Evolutionary conservation across 2,797 vertebrate species (phyloP).

Genomic region (Aphelocoma californica): DNA sequence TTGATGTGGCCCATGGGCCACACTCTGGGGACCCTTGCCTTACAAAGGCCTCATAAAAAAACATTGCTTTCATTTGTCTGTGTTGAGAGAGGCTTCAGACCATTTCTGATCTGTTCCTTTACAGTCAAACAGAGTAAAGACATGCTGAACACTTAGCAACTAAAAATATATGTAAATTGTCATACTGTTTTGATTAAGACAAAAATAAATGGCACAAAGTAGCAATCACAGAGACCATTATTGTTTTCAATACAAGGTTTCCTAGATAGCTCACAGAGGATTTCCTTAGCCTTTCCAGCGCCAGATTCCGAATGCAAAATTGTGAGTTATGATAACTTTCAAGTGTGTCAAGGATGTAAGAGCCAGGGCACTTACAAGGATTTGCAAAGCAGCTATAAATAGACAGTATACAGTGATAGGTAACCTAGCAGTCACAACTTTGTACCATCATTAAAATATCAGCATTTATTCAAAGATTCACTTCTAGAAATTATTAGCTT

Average conservation of each 20-base stretch:
- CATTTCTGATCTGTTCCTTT: not conserved
- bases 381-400: not conserved
- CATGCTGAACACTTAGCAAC: not conserved
- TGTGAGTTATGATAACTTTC: not conserved
- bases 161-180: not conserved
- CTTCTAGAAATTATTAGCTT: not conserved
- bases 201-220: not conserved
- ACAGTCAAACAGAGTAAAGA: not conserved
- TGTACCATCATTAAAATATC: not conserved
- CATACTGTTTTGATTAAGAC: not conserved
- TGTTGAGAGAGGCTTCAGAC: not conserved
- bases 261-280: not conserved
- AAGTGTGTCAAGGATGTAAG: not conserved
- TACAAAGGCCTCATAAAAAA: not conserved
- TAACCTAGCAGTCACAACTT: not conserved
- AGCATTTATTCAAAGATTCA: not conserved
- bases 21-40: not conserved
- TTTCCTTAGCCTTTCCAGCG: not conserved
- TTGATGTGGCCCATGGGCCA: not conserved
- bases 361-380: not conserved
- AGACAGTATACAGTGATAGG: not conserved
- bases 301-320: not conserved
- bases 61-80: not conserved
- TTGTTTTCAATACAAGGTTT: not conserved
- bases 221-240: not conserved